Conservation (phyloP, 2,113 vertebrate genomes). For the Trogon surrucura region DNA sequence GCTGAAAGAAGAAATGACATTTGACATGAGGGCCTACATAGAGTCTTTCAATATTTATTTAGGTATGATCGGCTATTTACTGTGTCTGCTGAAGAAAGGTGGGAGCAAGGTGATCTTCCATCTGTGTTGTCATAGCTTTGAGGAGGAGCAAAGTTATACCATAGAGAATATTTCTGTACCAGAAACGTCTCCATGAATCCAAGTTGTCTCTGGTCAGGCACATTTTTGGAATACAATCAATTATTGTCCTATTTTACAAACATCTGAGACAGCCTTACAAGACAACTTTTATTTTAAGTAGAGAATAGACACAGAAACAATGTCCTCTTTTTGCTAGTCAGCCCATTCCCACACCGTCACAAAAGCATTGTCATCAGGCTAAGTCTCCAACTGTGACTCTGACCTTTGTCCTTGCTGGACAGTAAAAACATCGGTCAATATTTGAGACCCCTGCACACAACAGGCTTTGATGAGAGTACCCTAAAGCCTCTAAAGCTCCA, state of each 20-base stretch:
- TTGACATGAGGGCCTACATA: not conserved
- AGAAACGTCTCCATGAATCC: not conserved
- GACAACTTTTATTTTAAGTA: not conserved
- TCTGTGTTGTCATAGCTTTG: not conserved
- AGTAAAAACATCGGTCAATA: slow-evolving; percentile 41
- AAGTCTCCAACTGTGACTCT: slow-evolving; percentile 40
- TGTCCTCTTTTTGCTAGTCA: not conserved
- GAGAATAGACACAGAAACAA: not conserved
- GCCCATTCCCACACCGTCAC: not conserved
- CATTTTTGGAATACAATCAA: not conserved
- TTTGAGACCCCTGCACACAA: slow-evolving; percentile 1
- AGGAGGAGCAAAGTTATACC: not conserved
- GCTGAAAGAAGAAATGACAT: not conserved
- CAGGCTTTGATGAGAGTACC: not conserved
- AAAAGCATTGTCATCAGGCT: slow-evolving; percentile 20
- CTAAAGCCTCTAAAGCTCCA: not conserved
- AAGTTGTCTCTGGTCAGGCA: not conserved
- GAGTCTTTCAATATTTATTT: not conserved
- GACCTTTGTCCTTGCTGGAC: slow-evolving; percentile 41
- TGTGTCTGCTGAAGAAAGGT: not conserved
- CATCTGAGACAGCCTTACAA: not conserved
- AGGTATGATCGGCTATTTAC: not conserved
- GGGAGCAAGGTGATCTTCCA: not conserved
- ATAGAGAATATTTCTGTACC: not conserved
- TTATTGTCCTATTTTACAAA: not conserved